phyloP scores from a whole-genome alignment of 64 coral and sea anemone genomes.

The Stichodactyla helianthus region DNA sequence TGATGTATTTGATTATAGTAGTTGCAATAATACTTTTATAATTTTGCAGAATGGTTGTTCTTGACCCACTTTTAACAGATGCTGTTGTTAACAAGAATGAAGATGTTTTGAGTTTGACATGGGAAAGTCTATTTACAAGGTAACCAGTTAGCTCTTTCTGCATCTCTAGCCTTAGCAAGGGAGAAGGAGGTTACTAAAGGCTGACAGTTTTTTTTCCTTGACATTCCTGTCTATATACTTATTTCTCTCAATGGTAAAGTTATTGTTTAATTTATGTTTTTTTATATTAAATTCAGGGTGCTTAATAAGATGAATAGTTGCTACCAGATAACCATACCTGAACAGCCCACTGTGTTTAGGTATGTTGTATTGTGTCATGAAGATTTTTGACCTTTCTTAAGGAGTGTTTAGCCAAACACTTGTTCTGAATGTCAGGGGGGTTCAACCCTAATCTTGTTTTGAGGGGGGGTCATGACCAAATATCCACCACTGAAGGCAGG shows the following conservation, averaged over 20 bases:
- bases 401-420: too few relatives aligned
- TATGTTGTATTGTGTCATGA: background rate
- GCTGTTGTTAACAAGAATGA: constrained; percentile 79
- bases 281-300: constrained; percentile 48
- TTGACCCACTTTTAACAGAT: constrained; percentile 73
- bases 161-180: too few relatives aligned
- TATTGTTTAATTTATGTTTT: background rate
- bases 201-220: too few relatives aligned
- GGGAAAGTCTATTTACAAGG: constrained; percentile 93
- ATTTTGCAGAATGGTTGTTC: constrained; percentile 53
- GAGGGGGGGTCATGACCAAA: too few relatives aligned
- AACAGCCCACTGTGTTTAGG: constrained; percentile 71
- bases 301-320: constrained; percentile 77
- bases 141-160: constrained; percentile 1
- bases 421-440: too few relatives aligned
- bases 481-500: too few relatives aligned
- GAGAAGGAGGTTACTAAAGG: too few relatives aligned
- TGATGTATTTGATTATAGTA: background rate
- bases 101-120: constrained; percentile 41
- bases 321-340: constrained; percentile 70
- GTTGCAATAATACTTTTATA: background rate
- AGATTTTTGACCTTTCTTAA: too few relatives aligned
- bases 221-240: too few relatives aligned
- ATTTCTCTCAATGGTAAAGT: too few relatives aligned
- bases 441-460: too few relatives aligned